Base-by-base conservation (phyloP, 2,888 invertebrate species). In the Brassicogethes aeneus region DNA sequence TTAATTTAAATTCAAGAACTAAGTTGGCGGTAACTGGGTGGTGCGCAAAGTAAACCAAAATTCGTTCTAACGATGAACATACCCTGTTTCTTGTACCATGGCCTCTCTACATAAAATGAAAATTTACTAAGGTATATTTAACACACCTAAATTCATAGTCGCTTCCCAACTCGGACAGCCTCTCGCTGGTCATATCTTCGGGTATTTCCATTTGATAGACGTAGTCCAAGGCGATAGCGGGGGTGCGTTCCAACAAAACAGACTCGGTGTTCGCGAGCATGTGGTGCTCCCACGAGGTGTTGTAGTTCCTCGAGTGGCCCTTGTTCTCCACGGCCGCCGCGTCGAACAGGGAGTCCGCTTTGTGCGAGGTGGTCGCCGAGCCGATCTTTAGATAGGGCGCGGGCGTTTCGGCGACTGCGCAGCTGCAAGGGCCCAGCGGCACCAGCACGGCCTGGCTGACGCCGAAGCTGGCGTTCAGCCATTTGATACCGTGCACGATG, bases 221-320 rank as follows among this genome's bases (percentile, higher is more conserved):
- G 56, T 80, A 81, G 65, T 88, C 86, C 48, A 85, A 71, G 32
- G 80, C 80, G 51, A 88, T 70, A 0, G 84, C 82, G 1, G 85
- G 80, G 44, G 79, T 82, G 50, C 78, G 75, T 54, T 79, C 76
- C 36, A 82, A 64, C 51, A 85, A 70, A 37, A 71, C 69, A 7
- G 68, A 67, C 47, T 75, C 74, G 0, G 70, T 71, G 42, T 68
- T 63, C 3, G 65, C 65, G 2, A 63, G 56, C 46, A 75, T 57
- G 54, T 81, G 75, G 37, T 71, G 68, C 42, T 77, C 73, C 65
- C 76, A 74, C 34, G 72, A 72, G 34, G 70, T 65, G 42, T 69
- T 69, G 42, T 76, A 76, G 2, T 64, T 59, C 44, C 68, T 66
- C 42, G 62, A 67, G 39, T 66, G 64, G 1, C 71, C 71, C 40